Evolutionary conservation across 2,888 invertebrate genomes (phyloP), one percentile per base, ranked within the genome.

Genomic region (Tetragonula carbonaria): DNA sequence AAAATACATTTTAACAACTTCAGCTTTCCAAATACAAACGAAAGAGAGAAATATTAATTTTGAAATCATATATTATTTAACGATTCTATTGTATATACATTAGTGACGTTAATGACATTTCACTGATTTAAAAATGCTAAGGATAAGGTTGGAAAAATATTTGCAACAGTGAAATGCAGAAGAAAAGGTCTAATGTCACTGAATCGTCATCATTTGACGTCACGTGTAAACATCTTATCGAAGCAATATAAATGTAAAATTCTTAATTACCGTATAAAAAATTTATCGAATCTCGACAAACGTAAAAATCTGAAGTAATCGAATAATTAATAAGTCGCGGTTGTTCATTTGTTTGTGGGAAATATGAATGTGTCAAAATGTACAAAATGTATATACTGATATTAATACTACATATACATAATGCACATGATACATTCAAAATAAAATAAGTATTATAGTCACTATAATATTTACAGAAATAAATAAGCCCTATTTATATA

Each of bases 121-220:
- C 45, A 8, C 0, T 2, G 14, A 5, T 59, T n/a, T n/a, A 23
- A 59, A n/a, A n/a, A 23, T 59, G 57, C 3, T 62, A 62, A 16
- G 14, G 16, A 23, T 57, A 28, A 28, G 23, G 2, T 16, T 23
- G 16, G 6, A n/a, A 6, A 62, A 23, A 62, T 62, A 23, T 16
- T 23, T 28, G 23, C 16, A 62, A 23, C 3, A 62, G 23, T 23
- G 62, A 62, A 62, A 62, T 23, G 28, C 62, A 16, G 62, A 62
- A 28, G 62, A 59, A 23, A 18, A 62, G 62, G 62, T 62, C 62
- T 62, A 62, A 62, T 23, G 62, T 62, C 62, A 62, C 16, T 23
- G 23, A 62, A 62, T 62, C 23, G 62, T 6, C 16, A 53, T 18
- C 18, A 18, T 18, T 16, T 18, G 53, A 18, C 18, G 53, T 45